These are phyloP conservation scores for Acrocera orbiculus DNA, from an alignment of 2,888 invertebrate species.

Conservation along the genomic window DNA sequence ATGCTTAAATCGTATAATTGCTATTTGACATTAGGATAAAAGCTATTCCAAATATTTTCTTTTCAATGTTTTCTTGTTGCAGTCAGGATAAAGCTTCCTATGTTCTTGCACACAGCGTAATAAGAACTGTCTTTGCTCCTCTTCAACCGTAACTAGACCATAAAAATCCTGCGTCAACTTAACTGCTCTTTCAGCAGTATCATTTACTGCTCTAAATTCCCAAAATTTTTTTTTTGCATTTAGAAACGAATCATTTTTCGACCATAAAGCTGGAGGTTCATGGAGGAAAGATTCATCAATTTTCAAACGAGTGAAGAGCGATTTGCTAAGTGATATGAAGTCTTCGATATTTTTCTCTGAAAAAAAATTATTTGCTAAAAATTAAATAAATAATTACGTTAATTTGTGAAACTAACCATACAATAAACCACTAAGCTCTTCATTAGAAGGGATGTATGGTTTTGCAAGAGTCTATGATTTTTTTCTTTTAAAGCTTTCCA, in stretches of 20 bases:
- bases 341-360: constrained; percentile 1
- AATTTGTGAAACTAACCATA: constrained; percentile 3
- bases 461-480: constrained; percentile 4
- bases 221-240: constrained; percentile 1
- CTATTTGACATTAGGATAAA: no score
- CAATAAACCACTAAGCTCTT: constrained; percentile 3
- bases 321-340: constrained; percentile 1
- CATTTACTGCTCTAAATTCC: constrained; percentile 8
- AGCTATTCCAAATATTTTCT: no score
- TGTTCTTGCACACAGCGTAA: constrained; percentile 4
- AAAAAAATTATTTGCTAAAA: no score
- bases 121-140: constrained; percentile 3
- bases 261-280: constrained; percentile 1
- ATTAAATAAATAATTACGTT: no score
- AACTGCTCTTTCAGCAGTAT: constrained; percentile 9
- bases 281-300: constrained; percentile 3
- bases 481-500: constrained; percentile 7
- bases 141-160: constrained; percentile 7
- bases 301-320: background rate
- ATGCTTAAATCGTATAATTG: background rate
- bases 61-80: constrained; percentile 3
- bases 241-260: constrained; percentile 1
- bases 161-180: constrained; percentile 10
- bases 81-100: constrained; percentile 2
- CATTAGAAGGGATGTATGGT: constrained; percentile 5